A percentile compares a stretch with the other conserved stretches of the same genome.
Evolutionary conservation across 2,888 invertebrate genomes (phyloP).

Genomic region (Ctenicera cuprea): DNA sequence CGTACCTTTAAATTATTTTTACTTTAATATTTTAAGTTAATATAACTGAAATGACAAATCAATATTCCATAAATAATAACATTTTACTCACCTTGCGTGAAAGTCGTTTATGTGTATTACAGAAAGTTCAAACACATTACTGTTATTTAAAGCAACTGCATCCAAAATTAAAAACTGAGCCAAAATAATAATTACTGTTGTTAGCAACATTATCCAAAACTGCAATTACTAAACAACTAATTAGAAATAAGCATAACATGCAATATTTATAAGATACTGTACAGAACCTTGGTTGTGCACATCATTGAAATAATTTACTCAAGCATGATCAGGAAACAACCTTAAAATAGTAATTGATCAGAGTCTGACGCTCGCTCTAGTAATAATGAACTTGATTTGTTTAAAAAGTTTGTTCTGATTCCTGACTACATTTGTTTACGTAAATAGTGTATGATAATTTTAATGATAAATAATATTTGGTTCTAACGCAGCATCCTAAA

Average conservation of each 20-base stretch:
- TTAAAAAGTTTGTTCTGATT: background rate
- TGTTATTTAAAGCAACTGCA: background rate
- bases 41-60: no score
- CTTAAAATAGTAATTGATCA: background rate
- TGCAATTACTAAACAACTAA: background rate
- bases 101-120: constrained; percentile 78
- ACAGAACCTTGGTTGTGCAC: background rate
- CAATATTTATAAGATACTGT: constrained; percentile 2
- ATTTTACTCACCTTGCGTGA: constrained; percentile 74
- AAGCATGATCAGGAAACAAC: constrained; percentile 15
- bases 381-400: constrained; percentile 10
- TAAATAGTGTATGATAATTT: no score
- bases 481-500: no score
- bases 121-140: constrained; percentile 72
- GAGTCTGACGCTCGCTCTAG: background rate
- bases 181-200: background rate
- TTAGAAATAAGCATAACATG: background rate
- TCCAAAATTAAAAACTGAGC: background rate
- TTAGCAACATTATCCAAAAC: background rate
- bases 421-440: no score
- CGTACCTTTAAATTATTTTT: constrained; percentile 70
- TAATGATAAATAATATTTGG: no score
- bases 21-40: background rate
- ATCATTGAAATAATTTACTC: constrained; percentile 6
- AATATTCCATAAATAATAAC: background rate